Evolutionary conservation across 2,888 invertebrate species (phyloP), one percentile per base, ranked within the genome.

Genomic region (Microdon myrmicae): DNA sequence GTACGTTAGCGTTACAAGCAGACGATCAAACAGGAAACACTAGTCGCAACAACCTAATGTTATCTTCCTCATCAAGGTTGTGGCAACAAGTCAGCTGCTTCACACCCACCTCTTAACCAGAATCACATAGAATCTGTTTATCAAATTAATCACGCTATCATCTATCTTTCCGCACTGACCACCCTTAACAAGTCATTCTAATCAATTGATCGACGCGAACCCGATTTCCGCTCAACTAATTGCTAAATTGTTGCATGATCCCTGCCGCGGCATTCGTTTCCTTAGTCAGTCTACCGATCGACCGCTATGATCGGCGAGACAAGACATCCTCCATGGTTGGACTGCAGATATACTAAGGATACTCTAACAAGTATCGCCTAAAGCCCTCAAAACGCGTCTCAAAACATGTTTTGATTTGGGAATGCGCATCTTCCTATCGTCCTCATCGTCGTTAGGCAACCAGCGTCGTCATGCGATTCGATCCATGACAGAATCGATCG

Each of bases 401-500:
- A 58, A 58, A 64, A 64, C 64, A 47, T 13, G 64, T 64, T 64
- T 31, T 41, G 22, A 35, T n/a, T 10, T 35, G 12, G 22, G 45
- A 51, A 41, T 31, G 32, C 44, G 49, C 34, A 55, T 29, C 14
- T 35, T 12, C 32, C 14, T 4, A n/a, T 10, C 20, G 38, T 13
- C 17, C 17, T 49, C 31, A 19, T 23, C 31, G 37, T 32, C 32
- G 19, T 43, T 26, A 26, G 29, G 51, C 38, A 10, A 43, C 31
- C 31, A 16, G 19, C 45, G 51, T 51, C 64, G 45, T 56, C 58
- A 47, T 64, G 64, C 64, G 64, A 64, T 64, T 64, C 56, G 56
- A 56, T 64, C 64, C 64, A 58, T 58, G 51, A 58, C 58, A 58
- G 41, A 64, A 64, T 64, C 64, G 64, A 64, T 64, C 64, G 64